Evolutionary conservation across 2,113 vertebrate species (phyloP), one percentile per base, ranked within the genome.

Genomic region (Scortum barcoo): DNA sequence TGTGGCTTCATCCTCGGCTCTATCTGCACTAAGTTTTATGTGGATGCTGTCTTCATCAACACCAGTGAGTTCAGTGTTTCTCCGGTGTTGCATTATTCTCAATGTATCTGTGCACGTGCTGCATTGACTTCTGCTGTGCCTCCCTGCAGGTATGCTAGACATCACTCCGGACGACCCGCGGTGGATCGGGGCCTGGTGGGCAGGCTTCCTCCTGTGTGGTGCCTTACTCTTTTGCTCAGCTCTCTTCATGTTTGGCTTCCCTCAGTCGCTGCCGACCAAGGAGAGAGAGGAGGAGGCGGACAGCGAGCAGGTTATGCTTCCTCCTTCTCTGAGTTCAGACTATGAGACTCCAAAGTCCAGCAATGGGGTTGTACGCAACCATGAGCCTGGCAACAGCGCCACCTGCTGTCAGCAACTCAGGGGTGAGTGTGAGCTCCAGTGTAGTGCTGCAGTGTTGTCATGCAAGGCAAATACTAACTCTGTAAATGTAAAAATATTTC

Each of bases 121-220:
- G 26, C 28, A 9, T 19, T 83, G 46, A 88, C 51, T 20, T 4
- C 4, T 28, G 10, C 36, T 42, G 30, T 66, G n/a, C 66, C 38
- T 61, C 66, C 51, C 17, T 54, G 0, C 95, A 99, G 98, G 93
- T 85, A 95, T 93, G 72, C 94, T 99, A 94, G 94, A 95, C 93
- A 97, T 99, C 89, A 97, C 97, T 12, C 97, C 97, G 0, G 98
- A 99, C 0, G 97, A 99, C 96, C 98, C 98, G 0, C 96, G 97
- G 54, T 99, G 98, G 98, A 99, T 99, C 1, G 98, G 98, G 68
- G 98, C 98, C 17, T 99, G 98, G 98, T 99, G 98, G 98, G 97
- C 95, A 0, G 98, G 98, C 91, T 99, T 99, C 92, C 97, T 99
- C 87, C 96, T 99, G 84, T 99, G 98, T 5, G 97, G 97, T 94